phyloP scores from a whole-genome alignment of 2,113 vertebrate species.

The Larimichthys crocea region DNA sequence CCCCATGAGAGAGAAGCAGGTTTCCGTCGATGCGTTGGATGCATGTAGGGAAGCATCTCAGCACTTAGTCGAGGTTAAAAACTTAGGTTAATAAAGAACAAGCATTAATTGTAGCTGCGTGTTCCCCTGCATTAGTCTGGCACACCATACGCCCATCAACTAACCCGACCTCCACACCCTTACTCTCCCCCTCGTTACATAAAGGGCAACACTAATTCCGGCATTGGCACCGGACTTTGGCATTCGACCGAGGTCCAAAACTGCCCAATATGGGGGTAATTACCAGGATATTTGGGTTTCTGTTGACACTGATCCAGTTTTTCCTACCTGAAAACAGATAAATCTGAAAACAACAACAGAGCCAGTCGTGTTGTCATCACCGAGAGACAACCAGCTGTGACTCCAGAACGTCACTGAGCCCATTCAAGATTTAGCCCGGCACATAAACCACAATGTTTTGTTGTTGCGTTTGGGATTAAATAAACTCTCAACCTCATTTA shows the following conservation, averaged over 20 bases:
- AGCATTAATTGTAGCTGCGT: no score
- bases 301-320: background rate
- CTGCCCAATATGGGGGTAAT: background rate
- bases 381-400: background rate
- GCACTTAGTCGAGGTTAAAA: no score
- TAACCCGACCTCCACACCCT: background rate
- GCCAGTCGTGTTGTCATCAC: background rate
- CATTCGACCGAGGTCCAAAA: background rate
- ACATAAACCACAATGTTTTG: no score
- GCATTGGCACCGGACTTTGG: background rate
- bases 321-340: background rate
- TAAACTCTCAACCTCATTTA: background rate
- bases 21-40: no score
- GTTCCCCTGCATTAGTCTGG: background rate
- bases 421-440: background rate
- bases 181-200: background rate
- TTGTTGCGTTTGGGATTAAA: background rate
- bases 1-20: no score
- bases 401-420: background rate
- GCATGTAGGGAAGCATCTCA: no score
- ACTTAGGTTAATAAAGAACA: no score
- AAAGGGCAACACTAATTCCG: background rate
- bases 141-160: no score
- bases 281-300: background rate
- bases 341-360: background rate